Base-by-base conservation (phyloP, 2,888 invertebrate species). In the Cataglyphis rosenhaueri region DNA sequence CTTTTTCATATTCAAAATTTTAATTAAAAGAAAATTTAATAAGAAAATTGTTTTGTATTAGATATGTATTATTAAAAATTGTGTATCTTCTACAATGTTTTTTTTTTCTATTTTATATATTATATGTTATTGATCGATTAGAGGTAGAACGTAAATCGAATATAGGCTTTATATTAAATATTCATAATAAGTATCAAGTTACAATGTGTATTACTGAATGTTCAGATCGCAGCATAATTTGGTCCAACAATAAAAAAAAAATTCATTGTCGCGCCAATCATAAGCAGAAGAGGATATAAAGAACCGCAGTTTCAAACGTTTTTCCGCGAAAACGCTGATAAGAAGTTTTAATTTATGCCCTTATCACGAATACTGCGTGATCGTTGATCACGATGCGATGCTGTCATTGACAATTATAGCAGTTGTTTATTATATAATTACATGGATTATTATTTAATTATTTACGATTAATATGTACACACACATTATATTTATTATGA, bases 301-400 rank as follows among this genome's bases (percentile, higher is more conserved):
- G 25, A 68, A 71, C 71, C 25, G 12, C 44, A 59, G 4, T 2
- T 59, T 12, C 12, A 78, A 71, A 78, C 44, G 18, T 71, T 70
- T 70, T 76, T 71, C 78, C 78, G 35, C 25, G 59, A 61, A 71
- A 79, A 44, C 12, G 18, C 12, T 35, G 78, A 79, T 79, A 79
- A 71, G 35, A 8, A 29, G 18, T 35, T 35, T 71, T 78, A 18
- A 25, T 78, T 21, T 32, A 18, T 48, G 12, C 35, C 44, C 59
- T 79, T 79, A 79, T 78, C 57, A 78, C 41, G 41, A 8, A 57
- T 21, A 57, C 6, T 44, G 32, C 32, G 12, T 18, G 35, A 57
- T 44, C 32, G n/a, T 41, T 35, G 18, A 78, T 78, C 10, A 8
- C 21, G 12, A 59, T 71, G 71, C 32, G 12, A 59, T 71, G 71